phyloP scores from a whole-genome alignment of 1,140 invertebrate species.

The Formica selysi region DNA sequence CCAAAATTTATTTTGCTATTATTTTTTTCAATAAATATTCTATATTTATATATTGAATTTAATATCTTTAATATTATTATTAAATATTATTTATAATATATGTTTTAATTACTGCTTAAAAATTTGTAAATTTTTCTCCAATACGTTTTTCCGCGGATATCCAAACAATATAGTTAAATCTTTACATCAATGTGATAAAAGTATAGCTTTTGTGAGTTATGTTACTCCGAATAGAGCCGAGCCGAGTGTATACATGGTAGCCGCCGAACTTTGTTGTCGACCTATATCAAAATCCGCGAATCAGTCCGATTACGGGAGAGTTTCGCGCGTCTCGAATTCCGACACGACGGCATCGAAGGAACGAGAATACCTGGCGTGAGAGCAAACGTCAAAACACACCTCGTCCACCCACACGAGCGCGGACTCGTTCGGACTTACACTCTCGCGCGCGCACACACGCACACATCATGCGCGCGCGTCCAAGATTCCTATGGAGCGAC shows the following conservation, averaged over 20 bases:
- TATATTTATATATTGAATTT: background rate
- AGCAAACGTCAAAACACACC: slow-evolving; percentile 85
- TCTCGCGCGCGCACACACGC: slow-evolving; percentile 27
- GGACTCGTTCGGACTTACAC: slow-evolving; percentile 65
- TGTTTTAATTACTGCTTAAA: background rate
- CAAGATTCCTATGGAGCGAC: slow-evolving; percentile 83
- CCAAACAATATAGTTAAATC: background rate
- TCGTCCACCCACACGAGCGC: slow-evolving; percentile 78
- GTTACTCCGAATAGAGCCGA: background rate
- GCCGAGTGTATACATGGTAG: background rate
- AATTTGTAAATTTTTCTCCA: background rate
- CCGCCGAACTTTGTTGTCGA: background rate
- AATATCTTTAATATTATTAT: background rate
- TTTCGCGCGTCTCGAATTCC: slow-evolving; percentile 78
- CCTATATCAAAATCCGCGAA: slow-evolving; percentile 68
- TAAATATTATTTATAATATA: background rate
- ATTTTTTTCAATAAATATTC: background rate
- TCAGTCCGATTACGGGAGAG: slow-evolving; percentile 61
- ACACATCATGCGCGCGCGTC: slow-evolving; percentile 52
- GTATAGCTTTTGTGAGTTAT: background rate
- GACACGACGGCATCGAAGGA: slow-evolving; percentile 76
- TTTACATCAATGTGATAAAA: background rate
- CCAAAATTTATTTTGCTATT: background rate
- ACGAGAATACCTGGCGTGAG: slow-evolving; percentile 81
- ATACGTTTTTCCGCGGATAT: background rate